phyloP scores from a whole-genome alignment of 2,797 vertebrate species.

The Sternotherus odoratus region DNA sequence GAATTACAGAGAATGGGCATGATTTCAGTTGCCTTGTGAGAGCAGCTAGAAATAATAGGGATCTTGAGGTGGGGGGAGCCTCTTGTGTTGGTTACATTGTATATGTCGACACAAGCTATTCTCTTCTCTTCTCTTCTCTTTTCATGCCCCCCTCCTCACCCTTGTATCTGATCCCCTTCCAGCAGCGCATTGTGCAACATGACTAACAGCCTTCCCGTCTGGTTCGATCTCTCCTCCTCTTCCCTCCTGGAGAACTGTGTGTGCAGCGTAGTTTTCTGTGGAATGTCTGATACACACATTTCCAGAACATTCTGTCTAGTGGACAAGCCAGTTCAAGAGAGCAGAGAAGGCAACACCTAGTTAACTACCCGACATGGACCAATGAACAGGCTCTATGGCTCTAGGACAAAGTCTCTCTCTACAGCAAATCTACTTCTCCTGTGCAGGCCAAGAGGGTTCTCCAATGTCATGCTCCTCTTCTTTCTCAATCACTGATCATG shows the following conservation, averaged over 20 bases:
- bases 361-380: accelerated
- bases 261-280: accelerated
- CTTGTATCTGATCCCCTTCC: neutral
- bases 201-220: accelerated
- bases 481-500: neutral
- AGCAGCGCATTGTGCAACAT: accelerated
- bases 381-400: neutral
- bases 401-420: neutral
- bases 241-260: neutral
- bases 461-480: neutral
- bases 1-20: neutral
- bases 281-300: neutral
- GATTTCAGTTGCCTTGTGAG: neutral
- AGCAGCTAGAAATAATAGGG: neutral
- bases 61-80: neutral
- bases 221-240: neutral
- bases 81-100: neutral
- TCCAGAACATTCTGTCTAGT: neutral
- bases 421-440: neutral
- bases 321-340: neutral
- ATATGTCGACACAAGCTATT: neutral
- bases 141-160: neutral
- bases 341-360: neutral
- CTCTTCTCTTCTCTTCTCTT: neutral
- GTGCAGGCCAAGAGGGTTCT: accelerated